Base-by-base conservation (phyloP, 2,888 invertebrate species). In the Pristionchus exspectatus region DNA sequence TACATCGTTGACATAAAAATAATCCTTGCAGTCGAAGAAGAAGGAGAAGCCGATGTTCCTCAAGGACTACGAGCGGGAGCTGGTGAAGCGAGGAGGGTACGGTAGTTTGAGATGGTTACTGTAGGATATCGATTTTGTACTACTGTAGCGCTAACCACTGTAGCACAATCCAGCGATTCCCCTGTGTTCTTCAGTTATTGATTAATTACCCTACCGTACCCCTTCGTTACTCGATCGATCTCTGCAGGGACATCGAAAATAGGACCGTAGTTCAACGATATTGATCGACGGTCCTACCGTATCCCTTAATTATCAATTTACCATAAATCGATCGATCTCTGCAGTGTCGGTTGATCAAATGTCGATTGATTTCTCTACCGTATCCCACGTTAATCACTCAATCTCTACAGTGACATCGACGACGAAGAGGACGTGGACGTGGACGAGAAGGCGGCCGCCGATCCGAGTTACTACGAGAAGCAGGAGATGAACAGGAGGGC, bases 41-140 rank as follows among this genome's bases (percentile, higher is more conserved):
- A 93, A 95, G 94, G 95, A 96, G 3, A 96, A 97, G 93, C 96
- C 96, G 1, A 95, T 97, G 91, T 97, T 96, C 87, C 95, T 98
- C 66, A 97, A 97, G 94, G 97, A 98, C 95, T 97, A 97, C 95
- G 97, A 98, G 94, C 95, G 97, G 81, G 96, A 97, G 92, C 96
- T 97, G 50, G 96, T 97, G 56, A 97, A 97, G 93, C 96, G 96
- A 92, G 96, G 96, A 90, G 97, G 97, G 90, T 95, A 63, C 38
- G 88, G 16, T 96, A 54, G 14, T 27, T 83, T 38, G 21, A 38
- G 38, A 38, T 38, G 59, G 21, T 59, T 59, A 59, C 59, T 9
- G 59, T 59, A 21, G 59, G 1, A 18, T 56, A 30, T 74, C 27
- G 38, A 30, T 38, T 38, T 30, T n/a, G n/a, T n/a, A 9, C 21